Conservation (phyloP, 2,888 invertebrate species). For the Leptothorax acervorum region DNA sequence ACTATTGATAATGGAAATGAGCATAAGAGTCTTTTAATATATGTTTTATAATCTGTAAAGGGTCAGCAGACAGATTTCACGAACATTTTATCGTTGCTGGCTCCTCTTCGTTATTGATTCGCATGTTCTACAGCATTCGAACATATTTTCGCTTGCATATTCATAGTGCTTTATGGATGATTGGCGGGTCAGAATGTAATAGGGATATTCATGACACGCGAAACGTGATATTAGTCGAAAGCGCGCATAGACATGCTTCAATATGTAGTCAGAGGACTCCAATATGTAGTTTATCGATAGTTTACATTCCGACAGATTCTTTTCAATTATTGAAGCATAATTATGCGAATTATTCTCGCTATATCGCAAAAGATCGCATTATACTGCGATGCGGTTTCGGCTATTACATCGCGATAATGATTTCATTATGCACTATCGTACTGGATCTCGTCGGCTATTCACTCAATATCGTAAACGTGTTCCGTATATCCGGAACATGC, state of each 20-base stretch:
- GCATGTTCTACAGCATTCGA: conserved; percentile 20
- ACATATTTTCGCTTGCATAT: conserved; percentile 43
- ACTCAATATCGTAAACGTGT: not conserved
- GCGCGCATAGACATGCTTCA: not conserved
- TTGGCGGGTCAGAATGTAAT: conserved; percentile 13
- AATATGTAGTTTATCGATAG: not conserved
- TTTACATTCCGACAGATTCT: not conserved
- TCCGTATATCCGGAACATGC: not conserved
- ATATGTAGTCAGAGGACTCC: not conserved
- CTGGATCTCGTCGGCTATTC: not conserved
- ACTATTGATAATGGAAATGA: not conserved
- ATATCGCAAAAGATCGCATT: not conserved
- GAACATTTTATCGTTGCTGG: not conserved
- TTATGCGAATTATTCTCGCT: not conserved
- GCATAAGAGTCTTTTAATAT: not conserved
- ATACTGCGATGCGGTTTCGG: not conserved
- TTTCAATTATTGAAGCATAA: not conserved
- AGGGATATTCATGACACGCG: conserved; percentile 46
- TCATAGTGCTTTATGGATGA: conserved; percentile 30
- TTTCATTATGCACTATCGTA: not conserved
- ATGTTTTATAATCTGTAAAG: not conserved
- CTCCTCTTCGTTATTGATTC: conserved; percentile 30
- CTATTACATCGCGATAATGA: conserved; percentile 1
- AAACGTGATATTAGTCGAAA: conserved; percentile 29
- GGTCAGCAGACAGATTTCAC: not conserved